Evolutionary conservation across 1,140 invertebrate genomes (phyloP).

Genomic region (Philaenus spumarius): DNA sequence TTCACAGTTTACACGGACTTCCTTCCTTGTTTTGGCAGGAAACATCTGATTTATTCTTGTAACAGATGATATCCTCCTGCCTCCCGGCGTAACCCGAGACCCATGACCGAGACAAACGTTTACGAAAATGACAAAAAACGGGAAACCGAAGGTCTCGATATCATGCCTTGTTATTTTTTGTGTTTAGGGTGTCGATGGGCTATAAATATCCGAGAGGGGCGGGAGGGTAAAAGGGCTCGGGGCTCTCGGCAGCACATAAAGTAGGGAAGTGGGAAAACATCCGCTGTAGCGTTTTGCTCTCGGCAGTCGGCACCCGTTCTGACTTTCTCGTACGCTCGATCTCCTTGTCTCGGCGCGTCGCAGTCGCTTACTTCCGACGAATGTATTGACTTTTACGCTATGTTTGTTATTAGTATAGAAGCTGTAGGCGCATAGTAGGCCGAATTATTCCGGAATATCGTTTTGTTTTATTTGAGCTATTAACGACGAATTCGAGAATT

Average conservation of each 20-base stretch:
- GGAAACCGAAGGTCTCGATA: conserved; percentile 11
- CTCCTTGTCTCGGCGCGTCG: no score
- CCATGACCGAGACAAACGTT: neutral
- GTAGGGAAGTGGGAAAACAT: no score
- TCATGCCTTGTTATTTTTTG: neutral
- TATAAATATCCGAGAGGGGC: conserved; percentile 2
- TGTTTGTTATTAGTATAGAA: no score
- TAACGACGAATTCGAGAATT: no score
- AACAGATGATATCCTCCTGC: conserved; percentile 9
- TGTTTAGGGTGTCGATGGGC: conserved; percentile 1
- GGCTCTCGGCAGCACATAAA: neutral
- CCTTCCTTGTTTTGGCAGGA: neutral
- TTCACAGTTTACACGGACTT: conserved; percentile 5
- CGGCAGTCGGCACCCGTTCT: no score
- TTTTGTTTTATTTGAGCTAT: no score
- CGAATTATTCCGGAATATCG: no score
- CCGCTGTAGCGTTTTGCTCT: no score
- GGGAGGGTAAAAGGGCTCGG: neutral
- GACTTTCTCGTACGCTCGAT: no score
- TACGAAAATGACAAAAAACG: neutral
- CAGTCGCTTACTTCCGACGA: no score
- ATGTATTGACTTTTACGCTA: no score
- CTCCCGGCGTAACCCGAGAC: neutral
- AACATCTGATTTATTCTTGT: neutral
- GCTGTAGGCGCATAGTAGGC: no score